Percentiles rank a stretch among this genome's conserved stretches.
These are phyloP conservation scores for Cephus rjabovi DNA, from an alignment of 2,888 invertebrate species.

Conservation along the genomic window DNA sequence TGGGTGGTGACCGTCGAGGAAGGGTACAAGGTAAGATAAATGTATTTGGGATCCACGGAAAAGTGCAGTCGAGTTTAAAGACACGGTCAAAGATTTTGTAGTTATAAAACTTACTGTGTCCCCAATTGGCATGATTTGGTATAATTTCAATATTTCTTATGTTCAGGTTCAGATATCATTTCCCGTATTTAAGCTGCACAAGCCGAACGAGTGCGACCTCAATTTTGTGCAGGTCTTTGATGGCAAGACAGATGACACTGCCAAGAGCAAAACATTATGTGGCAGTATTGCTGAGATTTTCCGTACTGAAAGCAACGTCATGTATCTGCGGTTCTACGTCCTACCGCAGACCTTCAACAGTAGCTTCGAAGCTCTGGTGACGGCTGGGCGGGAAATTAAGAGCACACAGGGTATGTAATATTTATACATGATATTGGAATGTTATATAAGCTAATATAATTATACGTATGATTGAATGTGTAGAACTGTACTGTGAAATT, in stretches of 20 bases:
- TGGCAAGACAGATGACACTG: constrained; percentile 73
- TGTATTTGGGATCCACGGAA: background rate
- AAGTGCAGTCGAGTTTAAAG: too few relatives aligned
- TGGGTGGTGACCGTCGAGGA: constrained; percentile 77
- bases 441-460: background rate
- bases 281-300: constrained; percentile 87
- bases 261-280: constrained; percentile 79
- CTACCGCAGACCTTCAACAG: constrained; percentile 74
- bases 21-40: constrained; percentile 73
- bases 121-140: background rate
- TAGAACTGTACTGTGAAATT: background rate
- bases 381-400: constrained; percentile 76
- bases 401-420: background rate
- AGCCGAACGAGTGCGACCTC: constrained; percentile 82
- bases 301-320: constrained; percentile 74
- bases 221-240: constrained; percentile 83
- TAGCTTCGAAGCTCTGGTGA: constrained; percentile 78
- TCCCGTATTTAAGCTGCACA: constrained; percentile 73
- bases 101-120: background rate
- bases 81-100: too few relatives aligned
- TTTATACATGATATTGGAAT: background rate
- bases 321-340: constrained; percentile 81
- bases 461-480: background rate
- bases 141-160: background rate
- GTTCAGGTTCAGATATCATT: constrained; percentile 78